Evolutionary conservation across 2,113 vertebrate species (phyloP).

Genomic region (Carassius gibelio): DNA sequence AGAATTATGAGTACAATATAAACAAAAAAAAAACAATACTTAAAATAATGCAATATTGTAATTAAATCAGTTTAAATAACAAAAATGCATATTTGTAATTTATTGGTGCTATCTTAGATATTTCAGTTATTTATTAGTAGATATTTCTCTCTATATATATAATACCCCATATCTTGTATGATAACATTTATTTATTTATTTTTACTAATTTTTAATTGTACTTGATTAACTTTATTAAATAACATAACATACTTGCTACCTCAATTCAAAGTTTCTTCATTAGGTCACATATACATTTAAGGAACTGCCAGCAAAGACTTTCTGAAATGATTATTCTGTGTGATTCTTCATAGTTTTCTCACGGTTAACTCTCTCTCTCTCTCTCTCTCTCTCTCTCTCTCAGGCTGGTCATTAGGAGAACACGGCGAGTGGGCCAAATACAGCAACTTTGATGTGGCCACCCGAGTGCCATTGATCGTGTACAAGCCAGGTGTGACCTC

Average conservation of each 20-base stretch:
- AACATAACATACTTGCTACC: background rate
- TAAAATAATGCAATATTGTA: too few species aligned
- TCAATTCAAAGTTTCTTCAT: background rate
- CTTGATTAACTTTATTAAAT: too few species aligned
- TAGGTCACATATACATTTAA: background rate
- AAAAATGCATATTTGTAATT: background rate
- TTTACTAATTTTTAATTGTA: background rate
- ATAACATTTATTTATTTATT: too few species aligned
- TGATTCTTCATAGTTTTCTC: background rate
- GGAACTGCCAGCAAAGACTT: background rate
- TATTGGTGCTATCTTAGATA: background rate
- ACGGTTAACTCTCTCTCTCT: background rate
- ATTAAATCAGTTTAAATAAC: too few species aligned
- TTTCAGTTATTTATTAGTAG: too few species aligned
- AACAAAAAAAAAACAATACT: background rate
- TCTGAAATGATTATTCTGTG: background rate
- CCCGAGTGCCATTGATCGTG: slow-evolving; percentile 87
- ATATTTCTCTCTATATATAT: too few species aligned
- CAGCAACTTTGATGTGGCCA: slow-evolving; percentile 92
- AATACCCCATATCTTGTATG: too few species aligned
- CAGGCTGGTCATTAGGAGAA: slow-evolving; percentile 95
- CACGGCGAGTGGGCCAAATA: slow-evolving; percentile 99
- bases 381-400: background rate
- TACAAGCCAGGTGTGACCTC: slow-evolving; percentile 83
- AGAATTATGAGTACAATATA: background rate